Percentiles rank a stretch among this genome's conserved stretches.
phyloP scores from a whole-genome alignment of 2,797 vertebrate species.

The Lepilemur septentrionalis region DNA sequence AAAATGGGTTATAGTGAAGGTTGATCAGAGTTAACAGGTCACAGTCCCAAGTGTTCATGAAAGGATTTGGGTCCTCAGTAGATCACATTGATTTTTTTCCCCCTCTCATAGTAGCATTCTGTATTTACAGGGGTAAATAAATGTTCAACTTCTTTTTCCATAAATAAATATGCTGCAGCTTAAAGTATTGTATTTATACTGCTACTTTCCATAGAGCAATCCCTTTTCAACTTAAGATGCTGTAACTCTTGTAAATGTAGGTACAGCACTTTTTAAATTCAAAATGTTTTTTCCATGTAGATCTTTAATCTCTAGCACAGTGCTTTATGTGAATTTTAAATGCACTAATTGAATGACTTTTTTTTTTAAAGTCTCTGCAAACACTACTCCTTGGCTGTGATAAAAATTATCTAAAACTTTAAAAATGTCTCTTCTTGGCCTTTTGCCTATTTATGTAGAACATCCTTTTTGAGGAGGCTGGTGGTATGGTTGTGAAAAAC shows the following conservation, averaged over 20 bases:
- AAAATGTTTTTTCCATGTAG: conserved; percentile 49
- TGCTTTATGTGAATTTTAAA: conserved; percentile 62
- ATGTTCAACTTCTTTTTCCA: background rate
- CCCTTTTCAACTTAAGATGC: conserved; percentile 34
- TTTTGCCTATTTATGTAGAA: background rate
- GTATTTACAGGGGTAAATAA: background rate
- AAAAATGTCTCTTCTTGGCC: background rate
- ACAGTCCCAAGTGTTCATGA: background rate
- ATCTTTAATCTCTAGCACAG: conserved; percentile 53
- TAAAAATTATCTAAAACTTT: conserved; percentile 19
- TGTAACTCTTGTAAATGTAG: conserved; percentile 57
- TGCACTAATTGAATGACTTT: conserved; percentile 61
- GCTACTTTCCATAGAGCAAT: conserved; percentile 39
- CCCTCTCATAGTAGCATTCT: background rate
- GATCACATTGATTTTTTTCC: background rate
- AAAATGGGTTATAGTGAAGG: background rate
- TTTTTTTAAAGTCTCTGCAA: background rate
- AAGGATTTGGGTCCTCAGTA: background rate
- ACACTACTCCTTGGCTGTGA: background rate
- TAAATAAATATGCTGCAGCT: conserved; percentile 21
- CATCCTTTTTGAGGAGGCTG: background rate
- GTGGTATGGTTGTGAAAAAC: background rate
- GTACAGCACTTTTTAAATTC: conserved; percentile 27
- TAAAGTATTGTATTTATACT: conserved; percentile 32
- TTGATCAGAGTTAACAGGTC: background rate